phyloP scores from a whole-genome alignment of 1,140 invertebrate genomes.

The Papilio helenus region DNA sequence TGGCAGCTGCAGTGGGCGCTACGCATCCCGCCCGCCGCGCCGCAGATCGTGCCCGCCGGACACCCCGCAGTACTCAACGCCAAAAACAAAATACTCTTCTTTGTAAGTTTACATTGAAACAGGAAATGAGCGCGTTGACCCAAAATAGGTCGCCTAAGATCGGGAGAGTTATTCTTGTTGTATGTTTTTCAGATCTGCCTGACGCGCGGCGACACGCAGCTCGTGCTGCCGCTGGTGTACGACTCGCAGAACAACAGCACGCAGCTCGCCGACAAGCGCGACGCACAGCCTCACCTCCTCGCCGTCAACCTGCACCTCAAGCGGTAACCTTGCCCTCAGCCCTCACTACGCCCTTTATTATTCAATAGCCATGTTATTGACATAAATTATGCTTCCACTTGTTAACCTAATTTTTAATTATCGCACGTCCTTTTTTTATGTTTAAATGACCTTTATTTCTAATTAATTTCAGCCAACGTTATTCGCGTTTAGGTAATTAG shows the following conservation, averaged over 20 bases:
- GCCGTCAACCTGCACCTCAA: constrained; percentile 79
- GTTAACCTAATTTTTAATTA: no score
- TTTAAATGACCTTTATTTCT: no score
- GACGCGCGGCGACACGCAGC: constrained; percentile 90
- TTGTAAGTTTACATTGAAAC: constrained; percentile 86
- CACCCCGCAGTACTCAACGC: constrained; percentile 92
- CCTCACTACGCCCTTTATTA: no score
- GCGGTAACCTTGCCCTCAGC: constrained; percentile 54
- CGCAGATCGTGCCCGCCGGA: constrained; percentile 92
- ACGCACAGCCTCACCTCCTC: constrained; percentile 78
- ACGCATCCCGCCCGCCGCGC: constrained; percentile 93
- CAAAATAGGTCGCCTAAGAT: no score
- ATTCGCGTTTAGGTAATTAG: constrained; percentile 64
- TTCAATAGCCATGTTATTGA: no score
- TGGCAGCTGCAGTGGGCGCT: constrained; percentile 96
- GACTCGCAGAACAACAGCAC: constrained; percentile 93
- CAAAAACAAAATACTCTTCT: constrained; percentile 94
- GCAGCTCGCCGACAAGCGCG: constrained; percentile 91
- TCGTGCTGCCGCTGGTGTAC: constrained; percentile 95
- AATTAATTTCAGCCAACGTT: no score
- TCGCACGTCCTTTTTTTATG: no score
- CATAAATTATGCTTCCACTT: no score
- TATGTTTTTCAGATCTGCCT: constrained; percentile 89
- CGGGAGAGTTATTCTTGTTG: no score
- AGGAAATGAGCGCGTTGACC: no score